These are phyloP conservation scores for Apomyelois bistriatella DNA, from an alignment of 2,888 invertebrate genomes.

Conservation along the genomic window DNA sequence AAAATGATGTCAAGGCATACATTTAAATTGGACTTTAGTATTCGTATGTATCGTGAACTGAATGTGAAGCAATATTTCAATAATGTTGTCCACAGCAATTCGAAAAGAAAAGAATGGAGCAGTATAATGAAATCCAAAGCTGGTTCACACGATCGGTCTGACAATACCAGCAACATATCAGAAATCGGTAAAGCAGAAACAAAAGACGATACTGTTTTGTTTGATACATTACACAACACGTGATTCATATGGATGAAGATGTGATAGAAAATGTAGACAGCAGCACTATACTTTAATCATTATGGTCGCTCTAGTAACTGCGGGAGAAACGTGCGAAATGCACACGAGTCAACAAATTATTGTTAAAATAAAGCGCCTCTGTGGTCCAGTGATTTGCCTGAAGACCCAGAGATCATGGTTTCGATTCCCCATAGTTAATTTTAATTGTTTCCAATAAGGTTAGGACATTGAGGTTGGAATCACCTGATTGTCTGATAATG, in stretches of 20 bases:
- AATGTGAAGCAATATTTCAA: neutral
- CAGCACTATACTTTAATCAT: conserved; percentile 9
- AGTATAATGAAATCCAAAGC: neutral
- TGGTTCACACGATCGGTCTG: neutral
- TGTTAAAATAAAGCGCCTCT: conserved; percentile 6
- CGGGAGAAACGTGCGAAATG: conserved; percentile 8
- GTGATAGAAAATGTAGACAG: conserved; percentile 2
- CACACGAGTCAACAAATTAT: neutral
- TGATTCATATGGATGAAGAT: neutral
- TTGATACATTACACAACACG: neutral
- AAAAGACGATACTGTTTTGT: conserved; percentile 2
- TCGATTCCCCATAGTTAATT: no score
- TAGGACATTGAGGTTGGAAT: no score
- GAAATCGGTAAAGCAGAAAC: conserved; percentile 4
- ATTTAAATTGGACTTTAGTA: conserved; percentile 7
- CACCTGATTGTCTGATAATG: no score
- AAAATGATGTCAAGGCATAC: conserved; percentile 29
- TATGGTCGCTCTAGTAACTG: conserved; percentile 8
- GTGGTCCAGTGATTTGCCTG: no score
- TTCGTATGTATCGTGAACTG: neutral
- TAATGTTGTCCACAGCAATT: neutral
- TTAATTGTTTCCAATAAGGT: no score
- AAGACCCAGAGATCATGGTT: no score
- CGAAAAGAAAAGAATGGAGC: neutral
- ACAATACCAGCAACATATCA: conserved; percentile 3